A percentile compares a stretch with the other conserved stretches of the same genome.
phyloP scores from a whole-genome alignment of 1,140 invertebrate genomes.

The Zaprionus davidi region DNA sequence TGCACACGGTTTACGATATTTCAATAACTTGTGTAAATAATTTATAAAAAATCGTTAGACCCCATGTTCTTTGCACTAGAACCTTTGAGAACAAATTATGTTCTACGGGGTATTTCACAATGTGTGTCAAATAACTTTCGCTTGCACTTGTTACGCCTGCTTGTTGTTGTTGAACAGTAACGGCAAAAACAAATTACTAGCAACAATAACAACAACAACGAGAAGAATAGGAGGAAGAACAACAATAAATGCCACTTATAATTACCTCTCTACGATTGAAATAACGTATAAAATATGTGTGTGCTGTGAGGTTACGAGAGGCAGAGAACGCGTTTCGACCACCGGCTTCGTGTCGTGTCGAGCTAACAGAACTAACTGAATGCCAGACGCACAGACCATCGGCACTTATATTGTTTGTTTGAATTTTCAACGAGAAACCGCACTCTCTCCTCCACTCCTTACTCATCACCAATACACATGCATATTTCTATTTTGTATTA shows the following conservation, averaged over 20 bases:
- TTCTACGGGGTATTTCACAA: slow-evolving; percentile 57
- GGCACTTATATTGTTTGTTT: slow-evolving; percentile 67
- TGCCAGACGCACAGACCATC: slow-evolving; percentile 35
- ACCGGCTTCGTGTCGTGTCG: slow-evolving; percentile 53
- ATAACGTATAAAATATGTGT: slow-evolving; percentile 34
- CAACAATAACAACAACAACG: slow-evolving; percentile 21
- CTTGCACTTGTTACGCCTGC: slow-evolving; percentile 59
- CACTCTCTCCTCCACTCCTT: neutral
- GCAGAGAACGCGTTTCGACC: slow-evolving; percentile 17
- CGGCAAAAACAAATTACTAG: slow-evolving; percentile 20
- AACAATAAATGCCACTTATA: slow-evolving; percentile 69
- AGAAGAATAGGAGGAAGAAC: slow-evolving; percentile 28
- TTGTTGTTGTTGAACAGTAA: neutral
- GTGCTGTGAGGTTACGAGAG: slow-evolving; percentile 29
- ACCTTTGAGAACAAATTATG: slow-evolving; percentile 33
- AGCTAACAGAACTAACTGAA: slow-evolving; percentile 69
- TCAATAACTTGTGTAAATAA: slow-evolving; percentile 22
- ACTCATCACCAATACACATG: slow-evolving; percentile 10
- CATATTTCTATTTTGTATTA: slow-evolving; percentile 13
- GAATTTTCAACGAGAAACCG: slow-evolving; percentile 19
- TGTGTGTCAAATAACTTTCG: slow-evolving; percentile 50
- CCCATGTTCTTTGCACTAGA: neutral
- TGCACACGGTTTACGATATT: neutral
- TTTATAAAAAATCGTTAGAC: slow-evolving; percentile 34
- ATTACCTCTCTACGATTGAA: slow-evolving; percentile 65